These are phyloP conservation scores for Drepanosiphum platanoidis DNA, from an alignment of 2,888 invertebrate genomes.

Conservation along the genomic window DNA sequence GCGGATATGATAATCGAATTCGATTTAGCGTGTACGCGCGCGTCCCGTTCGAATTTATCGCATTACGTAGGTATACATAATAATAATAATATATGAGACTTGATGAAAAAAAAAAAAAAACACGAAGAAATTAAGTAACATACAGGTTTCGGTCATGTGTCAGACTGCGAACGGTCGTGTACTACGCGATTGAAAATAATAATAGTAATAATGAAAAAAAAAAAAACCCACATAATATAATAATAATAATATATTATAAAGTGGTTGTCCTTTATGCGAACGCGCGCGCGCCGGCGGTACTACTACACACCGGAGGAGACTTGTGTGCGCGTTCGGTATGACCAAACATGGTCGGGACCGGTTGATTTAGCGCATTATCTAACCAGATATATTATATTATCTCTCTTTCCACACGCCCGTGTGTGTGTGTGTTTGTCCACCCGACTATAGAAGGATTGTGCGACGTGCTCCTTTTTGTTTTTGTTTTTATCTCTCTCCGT, in stretches of 20 bases:
- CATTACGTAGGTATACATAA: too few species aligned
- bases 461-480: conserved; percentile 34
- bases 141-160: conserved; percentile 30
- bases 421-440: background rate
- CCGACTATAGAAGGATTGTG: conserved; percentile 17
- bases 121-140: conserved; percentile 37
- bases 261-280: conserved; percentile 44
- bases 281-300: background rate
- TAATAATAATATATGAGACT: background rate
- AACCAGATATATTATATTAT: conserved; percentile 51
- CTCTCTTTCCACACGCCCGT: background rate
- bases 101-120: conserved; percentile 4
- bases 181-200: conserved; percentile 16
- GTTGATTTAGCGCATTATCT: conserved; percentile 62
- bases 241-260: background rate
- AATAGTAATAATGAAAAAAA: background rate
- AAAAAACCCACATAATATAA: conserved; percentile 40
- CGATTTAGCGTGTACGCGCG: background rate
- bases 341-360: conserved; percentile 58
- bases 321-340: conserved; percentile 39
- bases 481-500: background rate
- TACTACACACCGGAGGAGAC: background rate
- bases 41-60: conserved; percentile 6
- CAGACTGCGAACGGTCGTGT: conserved; percentile 3
- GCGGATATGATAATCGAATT: conserved; percentile 4